A percentile compares a stretch with the other conserved stretches of the same genome.
Evolutionary conservation across 2,888 invertebrate genomes (phyloP).

Genomic region (Drosophila seclusa): DNA sequence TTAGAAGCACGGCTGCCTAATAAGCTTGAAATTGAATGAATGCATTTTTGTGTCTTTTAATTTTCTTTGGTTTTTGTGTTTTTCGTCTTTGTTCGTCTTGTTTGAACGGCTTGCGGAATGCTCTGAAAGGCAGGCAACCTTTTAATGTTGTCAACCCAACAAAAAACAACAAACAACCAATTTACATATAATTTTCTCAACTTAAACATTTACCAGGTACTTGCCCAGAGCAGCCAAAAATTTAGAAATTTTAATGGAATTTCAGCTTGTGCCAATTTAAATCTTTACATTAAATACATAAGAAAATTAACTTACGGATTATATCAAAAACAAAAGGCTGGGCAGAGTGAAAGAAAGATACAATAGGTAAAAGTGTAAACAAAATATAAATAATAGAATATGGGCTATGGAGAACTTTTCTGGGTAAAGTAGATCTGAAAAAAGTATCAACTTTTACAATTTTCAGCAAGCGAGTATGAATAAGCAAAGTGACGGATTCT

Average conservation of each 20-base stretch:
- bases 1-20: conserved; percentile 15
- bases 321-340: not conserved
- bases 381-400: not conserved
- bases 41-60: conserved; percentile 26
- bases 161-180: not conserved
- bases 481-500: not conserved
- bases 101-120: not conserved
- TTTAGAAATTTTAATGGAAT: not conserved
- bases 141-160: not conserved
- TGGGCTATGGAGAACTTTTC: no score
- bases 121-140: not conserved
- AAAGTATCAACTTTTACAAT: not conserved
- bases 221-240: not conserved
- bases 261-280: not conserved
- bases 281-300: not conserved
- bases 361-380: not conserved
- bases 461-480: not conserved
- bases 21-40: conserved; percentile 13
- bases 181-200: not conserved
- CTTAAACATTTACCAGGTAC: not conserved
- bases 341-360: not conserved
- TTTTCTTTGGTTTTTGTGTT: not conserved
- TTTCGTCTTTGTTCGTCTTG: conserved; percentile 24
- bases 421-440: not conserved
- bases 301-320: not conserved